Base-by-base conservation (phyloP, 2,797 vertebrate species). In the Myotis daubentonii region DNA sequence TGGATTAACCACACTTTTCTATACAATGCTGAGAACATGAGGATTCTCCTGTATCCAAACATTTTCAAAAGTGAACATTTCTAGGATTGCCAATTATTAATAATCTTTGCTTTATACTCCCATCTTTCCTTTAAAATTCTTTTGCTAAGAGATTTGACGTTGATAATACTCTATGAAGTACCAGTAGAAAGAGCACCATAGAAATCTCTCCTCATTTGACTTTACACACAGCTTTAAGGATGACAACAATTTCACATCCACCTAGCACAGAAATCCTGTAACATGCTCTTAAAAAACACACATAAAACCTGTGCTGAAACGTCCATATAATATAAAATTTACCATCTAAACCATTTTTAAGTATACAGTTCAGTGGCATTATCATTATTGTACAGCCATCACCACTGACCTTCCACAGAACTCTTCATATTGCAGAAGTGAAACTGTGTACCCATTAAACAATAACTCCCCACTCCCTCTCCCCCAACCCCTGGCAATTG, bases 1-100 rank as follows among this genome's bases (percentile, higher is more conserved):
- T 96, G 78, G 76, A 84, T 96, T 94, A 74, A 95, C 94, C 97
- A 98, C 94, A 96, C 94, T 98, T 97, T 96, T 94, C 94, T 83
- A 94, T 65, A 97, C 97, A 97, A 97, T 94, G 57, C 87, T 82
- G 96, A 97, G 89, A 96, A 33, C n/a, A 28, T 22, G 10, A 94
- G 47, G 75, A 93, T 93, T 87, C 71, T 81, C 44, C 30, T 60
- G 2, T 74, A 89, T 20, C 51, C 65, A 49, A 93, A 89, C 36
- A 60, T 82, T 91, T 85, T 62, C 75, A 38, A 87, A 96, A 87
- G 65, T 36, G 41, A 85, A 79, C 89, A 85, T 94, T 79, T 95
- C 71, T 75, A 91, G 41, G 49, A 62, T n/a, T 81, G 9, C 60
- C 25, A 22, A 19, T 55, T 62, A 53, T 55, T 60, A 78, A 57